phyloP scores from a whole-genome alignment of 2,113 vertebrate genomes.

The Gambusia holbrooki region DNA sequence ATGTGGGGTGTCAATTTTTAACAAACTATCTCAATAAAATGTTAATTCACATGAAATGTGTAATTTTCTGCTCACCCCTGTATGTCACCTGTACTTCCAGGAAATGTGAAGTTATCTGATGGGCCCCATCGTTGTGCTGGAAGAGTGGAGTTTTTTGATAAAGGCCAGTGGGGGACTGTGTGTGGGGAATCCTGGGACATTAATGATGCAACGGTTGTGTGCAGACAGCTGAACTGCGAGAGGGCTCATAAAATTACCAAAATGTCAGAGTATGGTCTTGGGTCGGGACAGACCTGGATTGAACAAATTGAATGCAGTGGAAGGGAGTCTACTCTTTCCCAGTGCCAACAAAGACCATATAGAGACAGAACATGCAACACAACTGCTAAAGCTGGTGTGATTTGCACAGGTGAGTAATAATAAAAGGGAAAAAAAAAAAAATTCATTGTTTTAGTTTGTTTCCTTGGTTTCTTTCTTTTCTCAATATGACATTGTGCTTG shows the following conservation, averaged over 20 bases:
- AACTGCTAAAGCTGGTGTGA: constrained; percentile 52
- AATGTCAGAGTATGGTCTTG: constrained; percentile 11
- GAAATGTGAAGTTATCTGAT: constrained; percentile 53
- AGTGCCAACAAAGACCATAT: constrained; percentile 46
- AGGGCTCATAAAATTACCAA: constrained; percentile 29
- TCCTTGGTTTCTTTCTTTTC: neutral
- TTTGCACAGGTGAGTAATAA: constrained; percentile 62
- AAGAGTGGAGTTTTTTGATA: constrained; percentile 61
- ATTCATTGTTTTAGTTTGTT: neutral
- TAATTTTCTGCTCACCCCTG: neutral
- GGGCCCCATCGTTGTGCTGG: constrained; percentile 57
- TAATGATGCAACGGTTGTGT: constrained; percentile 57
- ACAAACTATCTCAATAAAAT: too few relatives aligned
- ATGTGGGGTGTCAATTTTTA: neutral
- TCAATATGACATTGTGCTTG: neutral
- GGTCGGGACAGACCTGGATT: constrained; percentile 19
- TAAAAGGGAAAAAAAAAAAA: neutral
- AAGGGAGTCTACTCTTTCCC: constrained; percentile 36
- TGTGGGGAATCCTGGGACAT: constrained; percentile 68
- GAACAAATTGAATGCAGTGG: constrained; percentile 63
- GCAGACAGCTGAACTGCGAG: constrained; percentile 62
- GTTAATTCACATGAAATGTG: neutral
- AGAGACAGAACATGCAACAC: constrained; percentile 47
- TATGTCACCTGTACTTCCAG: constrained; percentile 33
- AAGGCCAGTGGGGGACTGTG: constrained; percentile 62